Evolutionary conservation across 2,113 vertebrate species (phyloP), one percentile per base, ranked within the genome.

Genomic region (Scatophagus argus): DNA sequence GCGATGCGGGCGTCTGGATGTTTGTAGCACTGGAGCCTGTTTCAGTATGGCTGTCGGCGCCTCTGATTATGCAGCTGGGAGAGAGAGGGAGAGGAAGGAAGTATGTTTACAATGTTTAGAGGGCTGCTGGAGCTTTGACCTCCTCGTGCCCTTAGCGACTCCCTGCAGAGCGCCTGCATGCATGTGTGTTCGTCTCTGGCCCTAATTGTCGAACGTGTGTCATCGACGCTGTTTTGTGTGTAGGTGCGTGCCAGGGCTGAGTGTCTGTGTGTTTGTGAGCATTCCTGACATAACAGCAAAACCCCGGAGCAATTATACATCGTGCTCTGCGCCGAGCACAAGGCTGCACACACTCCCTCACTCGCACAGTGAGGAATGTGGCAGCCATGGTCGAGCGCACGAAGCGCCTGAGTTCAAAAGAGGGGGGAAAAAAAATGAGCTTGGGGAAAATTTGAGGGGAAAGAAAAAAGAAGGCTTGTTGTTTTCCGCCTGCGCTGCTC

Each of bases 51-150:
- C 82, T 87, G 90, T 83, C 77, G 85, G 90, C 68, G 80, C 80
- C 88, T 91, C 86, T 83, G 79, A 92, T 92, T 89, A 89, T 91
- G 90, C 90, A 92, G 87, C 86, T 81, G 87, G 70, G 84, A 31
- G 71, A 64, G 91, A 85, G 47, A 32, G 74, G 91, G 96, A 93
- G 76, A 85, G 81, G 89, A 91, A 93, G 87, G 88, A 91, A 91
- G 85, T 89, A 88, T 90, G 90, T 91, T 91, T 91, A 93, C 89
- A 89, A 89, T 92, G 91, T 92, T 91, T 90, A 87, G 91, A 89
- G 85, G 86, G 82, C 88, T 87, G 89, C 92, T 89, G 78, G 85
- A 91, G 92, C 89, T 92, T 88, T 91, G 88, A 89, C 93, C 90
- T 90, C 87, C 65, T 38, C 2, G 49, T 81, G 83, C 81, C 91